Evolutionary conservation across 2,113 vertebrate species (phyloP), one percentile per base, ranked within the genome.

Genomic region (Nerophis lumbriciformis): DNA sequence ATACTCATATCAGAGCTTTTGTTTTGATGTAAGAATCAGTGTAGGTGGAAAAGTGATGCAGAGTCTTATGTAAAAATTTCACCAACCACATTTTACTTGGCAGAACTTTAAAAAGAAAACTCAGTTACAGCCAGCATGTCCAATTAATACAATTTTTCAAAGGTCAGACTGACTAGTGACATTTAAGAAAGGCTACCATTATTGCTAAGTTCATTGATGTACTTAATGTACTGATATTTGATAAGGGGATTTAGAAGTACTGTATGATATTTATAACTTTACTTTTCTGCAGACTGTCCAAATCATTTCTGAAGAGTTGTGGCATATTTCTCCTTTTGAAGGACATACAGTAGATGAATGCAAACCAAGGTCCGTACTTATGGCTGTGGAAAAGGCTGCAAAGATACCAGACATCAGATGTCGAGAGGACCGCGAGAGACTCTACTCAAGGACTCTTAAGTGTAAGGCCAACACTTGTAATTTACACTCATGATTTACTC

Each of bases 351-450:
- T 28, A 28, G 28, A 36, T 10, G 42, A 12, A 38, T 8, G 35
- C 68, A 54, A 57, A 76, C 62, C 67, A 80, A 65, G 52, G 80
- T 82, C 65, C 78, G 85, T 76, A 38, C 53, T 66, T 82, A 80
- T 82, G 72, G 79, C 87, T 44, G 60, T 88, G 8, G 72, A 88
- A 61, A 82, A 90, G 71, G 79, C 82, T 14, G 16, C 38, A 48
- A 50, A 64, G 10, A 67, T 85, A 52, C 68, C 63, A 51, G 53
- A 63, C 56, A 61, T 54, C 66, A 49, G 76, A 58, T 44, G 53
- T 77, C 73, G 88, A 49, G 81, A 90, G 71, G 85, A 88, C 59
- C 69, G 87, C 0, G 64, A 81, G 39, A 66, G 78, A 42, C 86
- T 75, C 77, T 59, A 47, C 60, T 68, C 66, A 14, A 73, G 66